Base-by-base conservation (phyloP, 2,888 invertebrate species). In the Bombyx huttoni region DNA sequence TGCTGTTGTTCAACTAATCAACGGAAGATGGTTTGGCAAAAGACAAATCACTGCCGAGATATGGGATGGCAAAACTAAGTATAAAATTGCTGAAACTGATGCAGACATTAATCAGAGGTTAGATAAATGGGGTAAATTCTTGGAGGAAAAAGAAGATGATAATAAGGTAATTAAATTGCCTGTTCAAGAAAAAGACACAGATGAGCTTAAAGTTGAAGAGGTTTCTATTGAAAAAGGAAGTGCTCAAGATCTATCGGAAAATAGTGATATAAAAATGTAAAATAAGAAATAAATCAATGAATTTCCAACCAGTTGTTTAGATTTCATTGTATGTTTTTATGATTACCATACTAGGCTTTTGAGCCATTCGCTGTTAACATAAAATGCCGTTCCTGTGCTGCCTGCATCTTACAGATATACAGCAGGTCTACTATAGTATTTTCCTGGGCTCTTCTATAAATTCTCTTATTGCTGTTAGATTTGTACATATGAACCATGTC, bases 61-160 rank as follows among this genome's bases (percentile, higher is more conserved):
- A 58, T 99, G 97, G 96, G 98, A 99, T 86, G 99, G 99, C 13
- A 94, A 94, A 75, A 96, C 97, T 0, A 98, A 97, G 78, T 98
- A 94, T 81, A 94, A 94, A 77, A 92, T 98, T 66, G 92, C 92
- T 52, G 99, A 99, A 87, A 97, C 98, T 0, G 97, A 96, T 71
- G 93, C 94, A 49, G 95, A 98, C 74, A 91, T 93, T 34, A 91
- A 92, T 57, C 91, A 94, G 56, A 90, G 99, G 56, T 82, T 98
- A 53, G 91, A 92, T 50, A 94, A 96, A 60, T 99, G 98, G 98
- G 94, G 94, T 65, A 91, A 94, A 63, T 97, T 92, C 81, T 85
- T 97, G 63, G 94, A 94, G 58, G 84, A 83, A 3, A 91, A 90
- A 45, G 91, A 91, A 46, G 73, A 69, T 34, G 70, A 58, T 40